A percentile compares a stretch with the other conserved stretches of the same genome.
Evolutionary conservation across 2,888 invertebrate genomes (phyloP).

Genomic region (Tuberolachnus salignus): DNA sequence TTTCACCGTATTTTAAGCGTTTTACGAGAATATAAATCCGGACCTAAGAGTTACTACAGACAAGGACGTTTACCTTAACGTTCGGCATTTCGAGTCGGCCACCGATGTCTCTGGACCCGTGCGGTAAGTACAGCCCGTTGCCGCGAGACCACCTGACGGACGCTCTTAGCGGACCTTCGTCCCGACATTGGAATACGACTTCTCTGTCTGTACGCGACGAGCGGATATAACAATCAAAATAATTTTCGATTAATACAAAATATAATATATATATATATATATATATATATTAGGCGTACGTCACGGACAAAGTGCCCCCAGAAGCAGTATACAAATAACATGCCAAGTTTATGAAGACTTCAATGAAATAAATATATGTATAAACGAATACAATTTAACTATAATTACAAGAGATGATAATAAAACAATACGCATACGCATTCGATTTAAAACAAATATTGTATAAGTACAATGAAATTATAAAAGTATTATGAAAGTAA

Average conservation of each 20-base stretch:
- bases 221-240: neutral
- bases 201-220: constrained; percentile 73
- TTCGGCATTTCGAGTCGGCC: constrained; percentile 87
- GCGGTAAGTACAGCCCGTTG: constrained; percentile 75
- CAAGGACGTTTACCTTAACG: constrained; percentile 68
- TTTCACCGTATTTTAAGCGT: no score
- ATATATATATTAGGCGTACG: neutral
- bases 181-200: constrained; percentile 91
- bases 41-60: no score
- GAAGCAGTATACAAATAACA: neutral
- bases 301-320: no score
- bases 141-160: constrained; percentile 78
- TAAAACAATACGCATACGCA: no score
- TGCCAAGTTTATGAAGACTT: neutral
- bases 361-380: no score
- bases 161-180: constrained; percentile 81
- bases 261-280: neutral
- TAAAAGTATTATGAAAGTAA: no score
- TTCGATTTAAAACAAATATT: no score
- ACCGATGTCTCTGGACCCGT: constrained; percentile 74
- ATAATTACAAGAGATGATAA: no score
- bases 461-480: no score
- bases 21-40: no score
- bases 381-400: no score
- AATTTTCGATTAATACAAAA: neutral